Evolutionary conservation across 2,113 vertebrate genomes (phyloP).

Genomic region (Petrocephalus microphthalmus): DNA sequence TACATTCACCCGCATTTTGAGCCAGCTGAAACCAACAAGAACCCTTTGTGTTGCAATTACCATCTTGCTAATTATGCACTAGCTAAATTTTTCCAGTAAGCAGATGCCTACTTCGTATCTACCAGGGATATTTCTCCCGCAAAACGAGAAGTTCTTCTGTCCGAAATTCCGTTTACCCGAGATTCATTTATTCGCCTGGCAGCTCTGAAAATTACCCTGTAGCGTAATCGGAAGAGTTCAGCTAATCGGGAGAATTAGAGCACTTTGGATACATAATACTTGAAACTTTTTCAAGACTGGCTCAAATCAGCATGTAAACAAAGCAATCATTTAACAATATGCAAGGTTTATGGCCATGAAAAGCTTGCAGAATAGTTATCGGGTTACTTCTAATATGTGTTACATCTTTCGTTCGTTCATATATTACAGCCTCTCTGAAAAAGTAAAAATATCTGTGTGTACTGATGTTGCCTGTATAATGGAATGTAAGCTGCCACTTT

Average conservation of each 20-base stretch:
- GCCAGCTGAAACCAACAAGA: neutral
- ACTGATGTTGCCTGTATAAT: neutral
- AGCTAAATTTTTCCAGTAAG: neutral
- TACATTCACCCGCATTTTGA: neutral
- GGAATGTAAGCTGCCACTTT: neutral
- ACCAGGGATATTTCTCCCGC: neutral
- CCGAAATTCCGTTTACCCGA: neutral
- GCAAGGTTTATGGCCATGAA: neutral
- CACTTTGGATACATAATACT: neutral
- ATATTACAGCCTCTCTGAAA: neutral
- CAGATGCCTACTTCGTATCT: neutral
- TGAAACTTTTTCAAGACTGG: neutral
- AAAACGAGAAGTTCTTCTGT: neutral
- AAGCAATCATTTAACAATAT: neutral
- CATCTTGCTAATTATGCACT: neutral
- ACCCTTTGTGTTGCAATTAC: neutral
- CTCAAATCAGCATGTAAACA: neutral
- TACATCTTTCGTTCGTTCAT: neutral
- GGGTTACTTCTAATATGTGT: too few species aligned
- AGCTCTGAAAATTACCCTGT: neutral
- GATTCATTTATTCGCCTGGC: neutral
- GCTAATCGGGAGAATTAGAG: neutral
- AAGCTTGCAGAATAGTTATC: neutral
- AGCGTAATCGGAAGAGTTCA: neutral
- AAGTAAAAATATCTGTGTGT: neutral